Percentiles rank a stretch among this genome's conserved stretches.
These are phyloP conservation scores for Dryococelus australis DNA, from an alignment of 2,888 invertebrate genomes.

Conservation along the genomic window DNA sequence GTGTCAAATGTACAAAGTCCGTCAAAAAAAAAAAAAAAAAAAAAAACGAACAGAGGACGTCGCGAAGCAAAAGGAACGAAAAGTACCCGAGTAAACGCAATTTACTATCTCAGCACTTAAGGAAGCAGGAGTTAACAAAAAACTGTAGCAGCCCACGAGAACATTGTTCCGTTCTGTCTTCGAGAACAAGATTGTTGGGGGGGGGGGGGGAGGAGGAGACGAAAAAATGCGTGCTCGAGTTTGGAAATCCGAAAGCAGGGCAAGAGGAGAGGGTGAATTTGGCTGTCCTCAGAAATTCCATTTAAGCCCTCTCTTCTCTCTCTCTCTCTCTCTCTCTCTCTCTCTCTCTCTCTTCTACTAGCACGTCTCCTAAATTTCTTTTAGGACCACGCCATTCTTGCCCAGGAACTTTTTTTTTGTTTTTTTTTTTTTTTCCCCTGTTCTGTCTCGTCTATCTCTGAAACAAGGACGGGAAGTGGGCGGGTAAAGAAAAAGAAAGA, in stretches of 20 bases:
- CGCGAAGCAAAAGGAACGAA: not conserved
- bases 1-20: not conserved
- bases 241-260: not conserved
- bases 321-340: not conserved
- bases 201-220: not conserved
- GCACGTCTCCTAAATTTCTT: not conserved
- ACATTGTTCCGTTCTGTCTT: not conserved
- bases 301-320: not conserved
- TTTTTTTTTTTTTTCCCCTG: not conserved
- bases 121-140: not conserved
- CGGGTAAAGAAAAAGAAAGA: not conserved
- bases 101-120: not conserved
- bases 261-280: not conserved
- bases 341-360: not conserved
- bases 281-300: slow-evolving; percentile 4
- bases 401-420: not conserved
- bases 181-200: no score
- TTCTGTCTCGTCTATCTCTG: not conserved
- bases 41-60: not conserved
- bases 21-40: not conserved
- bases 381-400: not conserved
- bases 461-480: not conserved
- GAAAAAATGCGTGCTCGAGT: not conserved
- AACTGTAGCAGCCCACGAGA: not conserved
- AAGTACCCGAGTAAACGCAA: not conserved